Conservation (phyloP, 1,140 invertebrate species). For the Elysia chlorotica region DNA sequence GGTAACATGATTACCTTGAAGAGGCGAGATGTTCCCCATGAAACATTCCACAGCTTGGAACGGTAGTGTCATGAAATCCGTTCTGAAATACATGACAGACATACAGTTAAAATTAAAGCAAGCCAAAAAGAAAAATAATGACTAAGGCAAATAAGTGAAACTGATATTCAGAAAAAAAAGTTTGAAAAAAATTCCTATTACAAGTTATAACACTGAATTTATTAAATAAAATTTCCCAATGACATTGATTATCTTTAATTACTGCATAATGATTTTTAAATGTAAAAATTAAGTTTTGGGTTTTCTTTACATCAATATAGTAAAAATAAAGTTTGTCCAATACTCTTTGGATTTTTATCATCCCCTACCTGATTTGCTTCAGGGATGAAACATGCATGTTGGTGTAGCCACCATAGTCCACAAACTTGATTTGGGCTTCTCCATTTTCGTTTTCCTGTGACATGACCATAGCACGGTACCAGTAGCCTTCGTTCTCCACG, state of each 20-base stretch:
- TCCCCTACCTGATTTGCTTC: conserved; percentile 74
- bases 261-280: no score
- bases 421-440: conserved; percentile 81
- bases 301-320: no score
- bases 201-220: no score
- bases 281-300: no score
- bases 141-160: no score
- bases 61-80: conserved; percentile 89
- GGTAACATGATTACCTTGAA: conserved; percentile 76
- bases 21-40: conserved; percentile 84
- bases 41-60: conserved; percentile 96
- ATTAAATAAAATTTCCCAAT: no score
- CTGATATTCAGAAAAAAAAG: no score
- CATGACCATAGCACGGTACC: conserved; percentile 88
- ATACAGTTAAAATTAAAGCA: not conserved
- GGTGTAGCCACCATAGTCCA: conserved; percentile 93
- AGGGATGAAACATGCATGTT: conserved; percentile 75
- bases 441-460: conserved; percentile 64
- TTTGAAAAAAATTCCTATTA: no score
- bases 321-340: no score
- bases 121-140: no score
- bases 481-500: conserved; percentile 76
- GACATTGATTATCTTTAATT: no score
- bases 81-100: conserved; percentile 60
- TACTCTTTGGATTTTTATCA: no score